A percentile compares a stretch with the other conserved stretches of the same genome.
Conservation (phyloP, 2,888 invertebrate genomes). For the Synergus itoensis region DNA sequence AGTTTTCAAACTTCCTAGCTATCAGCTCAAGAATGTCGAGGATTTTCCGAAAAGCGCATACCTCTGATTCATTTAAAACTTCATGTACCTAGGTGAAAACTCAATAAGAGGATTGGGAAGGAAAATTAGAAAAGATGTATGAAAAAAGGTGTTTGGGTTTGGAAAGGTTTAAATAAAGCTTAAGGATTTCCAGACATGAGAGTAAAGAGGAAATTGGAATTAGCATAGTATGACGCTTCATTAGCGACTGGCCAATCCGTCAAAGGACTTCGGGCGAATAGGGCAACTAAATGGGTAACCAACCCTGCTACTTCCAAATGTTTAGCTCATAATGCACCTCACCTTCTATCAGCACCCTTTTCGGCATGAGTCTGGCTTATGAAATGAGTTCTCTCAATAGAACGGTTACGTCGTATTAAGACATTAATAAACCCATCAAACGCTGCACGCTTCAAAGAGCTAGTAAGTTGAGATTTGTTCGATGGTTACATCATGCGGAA, state of each 20-base stretch:
- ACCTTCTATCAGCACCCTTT: slow-evolving; percentile 39
- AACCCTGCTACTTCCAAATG: slow-evolving; percentile 39
- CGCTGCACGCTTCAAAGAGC: slow-evolving; percentile 65
- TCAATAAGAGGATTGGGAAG: too few species aligned
- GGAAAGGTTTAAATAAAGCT: not conserved
- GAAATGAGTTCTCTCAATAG: slow-evolving; percentile 42
- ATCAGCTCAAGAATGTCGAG: not conserved
- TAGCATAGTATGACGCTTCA: slow-evolving; percentile 62
- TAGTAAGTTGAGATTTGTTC: slow-evolving; percentile 56
- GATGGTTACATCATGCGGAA: slow-evolving; percentile 32
- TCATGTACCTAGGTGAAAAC: too few species aligned
- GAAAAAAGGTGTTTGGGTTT: not conserved
- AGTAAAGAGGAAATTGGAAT: slow-evolving; percentile 45
- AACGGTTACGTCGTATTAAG: slow-evolving; percentile 59
- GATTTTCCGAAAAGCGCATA: too few species aligned
- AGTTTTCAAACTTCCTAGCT: not conserved
- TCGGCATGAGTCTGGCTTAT: slow-evolving; percentile 38
- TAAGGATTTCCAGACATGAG: not conserved
- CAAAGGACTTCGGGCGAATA: slow-evolving; percentile 60
- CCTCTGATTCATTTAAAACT: too few species aligned
- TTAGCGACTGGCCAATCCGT: slow-evolving; percentile 69
- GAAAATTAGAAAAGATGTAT: too few species aligned
- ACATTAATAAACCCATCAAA: slow-evolving; percentile 71
- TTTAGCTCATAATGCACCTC: slow-evolving; percentile 50
- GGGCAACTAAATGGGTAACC: slow-evolving; percentile 42